phyloP scores from a whole-genome alignment of 2,797 vertebrate genomes.

The Clamator glandarius region DNA sequence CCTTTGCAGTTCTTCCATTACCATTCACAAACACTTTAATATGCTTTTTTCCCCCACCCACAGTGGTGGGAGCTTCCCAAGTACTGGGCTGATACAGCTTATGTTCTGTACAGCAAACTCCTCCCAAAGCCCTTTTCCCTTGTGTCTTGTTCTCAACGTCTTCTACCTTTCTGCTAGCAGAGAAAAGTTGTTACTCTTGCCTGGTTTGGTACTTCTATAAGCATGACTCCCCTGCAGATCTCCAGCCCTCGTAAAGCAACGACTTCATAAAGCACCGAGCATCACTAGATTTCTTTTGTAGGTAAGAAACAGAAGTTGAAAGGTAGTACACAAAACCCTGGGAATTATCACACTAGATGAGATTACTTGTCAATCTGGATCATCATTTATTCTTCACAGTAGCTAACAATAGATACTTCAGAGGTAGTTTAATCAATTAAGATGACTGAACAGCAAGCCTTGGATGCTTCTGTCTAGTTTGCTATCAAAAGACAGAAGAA shows the following conservation, averaged over 20 bases:
- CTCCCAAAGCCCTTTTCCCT: not conserved
- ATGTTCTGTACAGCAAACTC: not conserved
- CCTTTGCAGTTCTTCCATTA: not conserved
- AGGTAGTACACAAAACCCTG: not conserved
- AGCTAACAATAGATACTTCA: not conserved
- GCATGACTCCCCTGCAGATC: not conserved
- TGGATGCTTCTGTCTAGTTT: not conserved
- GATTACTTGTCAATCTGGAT: not conserved
- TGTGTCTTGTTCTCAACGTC: not conserved
- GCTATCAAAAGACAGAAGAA: not conserved
- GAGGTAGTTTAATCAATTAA: not conserved
- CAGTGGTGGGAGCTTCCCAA: not conserved
- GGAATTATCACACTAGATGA: not conserved
- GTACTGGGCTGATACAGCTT: not conserved
- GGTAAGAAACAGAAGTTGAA: not conserved
- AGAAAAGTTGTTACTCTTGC: not conserved
- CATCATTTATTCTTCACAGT: not conserved
- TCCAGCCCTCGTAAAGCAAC: not conserved
- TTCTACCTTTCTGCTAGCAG: not conserved
- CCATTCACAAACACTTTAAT: not conserved
- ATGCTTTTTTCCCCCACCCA: accelerated
- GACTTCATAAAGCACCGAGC: not conserved
- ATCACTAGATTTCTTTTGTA: not conserved
- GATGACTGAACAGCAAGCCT: not conserved
- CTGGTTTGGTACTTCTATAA: not conserved